Conservation (phyloP, 2,797 vertebrate genomes). For the Rhynchonycteris naso region DNA sequence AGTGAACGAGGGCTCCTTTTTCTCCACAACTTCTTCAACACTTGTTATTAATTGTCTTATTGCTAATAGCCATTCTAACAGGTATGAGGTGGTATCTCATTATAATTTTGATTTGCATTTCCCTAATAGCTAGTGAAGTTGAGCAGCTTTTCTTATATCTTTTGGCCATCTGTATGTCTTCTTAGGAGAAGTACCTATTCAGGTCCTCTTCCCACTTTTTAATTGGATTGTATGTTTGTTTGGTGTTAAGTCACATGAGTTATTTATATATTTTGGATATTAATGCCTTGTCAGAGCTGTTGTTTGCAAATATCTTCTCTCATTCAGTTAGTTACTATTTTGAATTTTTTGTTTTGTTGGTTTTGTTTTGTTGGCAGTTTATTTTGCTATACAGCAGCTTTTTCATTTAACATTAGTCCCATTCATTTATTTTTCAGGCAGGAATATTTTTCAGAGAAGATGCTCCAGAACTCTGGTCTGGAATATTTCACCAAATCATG, state of each 20-base stretch:
- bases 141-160: not conserved
- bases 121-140: not conserved
- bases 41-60: not conserved
- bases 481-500: not conserved
- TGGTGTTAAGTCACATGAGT: not conserved
- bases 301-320: not conserved
- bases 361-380: not conserved
- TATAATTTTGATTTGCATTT: not conserved
- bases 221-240: not conserved
- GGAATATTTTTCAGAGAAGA: conserved; percentile 19
- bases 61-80: not conserved
- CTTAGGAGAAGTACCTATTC: not conserved
- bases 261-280: not conserved
- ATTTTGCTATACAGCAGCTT: not conserved
- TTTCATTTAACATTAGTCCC: not conserved
- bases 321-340: not conserved
- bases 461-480: not conserved
- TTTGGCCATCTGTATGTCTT: not conserved
- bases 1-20: not conserved
- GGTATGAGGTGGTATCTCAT: not conserved
- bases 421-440: not conserved
- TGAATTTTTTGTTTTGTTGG: not conserved
- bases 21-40: not conserved
- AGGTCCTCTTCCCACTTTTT: not conserved
- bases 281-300: not conserved